A percentile compares a stretch with the other conserved stretches of the same genome.
Conservation (phyloP, 2,797 vertebrate genomes). For the Microtus obscurus region DNA sequence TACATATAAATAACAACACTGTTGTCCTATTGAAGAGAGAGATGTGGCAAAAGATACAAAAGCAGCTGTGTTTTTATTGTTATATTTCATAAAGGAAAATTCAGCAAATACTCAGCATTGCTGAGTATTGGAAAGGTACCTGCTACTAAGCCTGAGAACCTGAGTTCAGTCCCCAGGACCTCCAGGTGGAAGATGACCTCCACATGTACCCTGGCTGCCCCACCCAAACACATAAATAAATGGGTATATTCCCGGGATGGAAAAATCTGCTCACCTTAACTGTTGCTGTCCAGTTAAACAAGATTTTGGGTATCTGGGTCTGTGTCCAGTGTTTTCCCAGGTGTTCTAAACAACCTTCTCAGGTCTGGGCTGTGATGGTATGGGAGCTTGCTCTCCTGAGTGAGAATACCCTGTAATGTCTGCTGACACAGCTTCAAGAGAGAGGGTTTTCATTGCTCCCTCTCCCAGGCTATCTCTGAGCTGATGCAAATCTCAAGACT, state of each 20-base stretch:
- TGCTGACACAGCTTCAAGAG: neutral
- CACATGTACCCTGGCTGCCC: neutral
- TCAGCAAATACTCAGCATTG: neutral
- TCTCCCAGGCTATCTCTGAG: slow-evolving; percentile 27
- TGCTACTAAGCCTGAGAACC: neutral
- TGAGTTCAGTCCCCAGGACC: neutral
- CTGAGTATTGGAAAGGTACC: neutral
- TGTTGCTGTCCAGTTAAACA: neutral
- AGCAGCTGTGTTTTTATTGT: neutral
- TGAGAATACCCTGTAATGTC: neutral
- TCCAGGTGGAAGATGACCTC: neutral
- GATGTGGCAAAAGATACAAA: neutral
- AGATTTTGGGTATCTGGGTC: slow-evolving; percentile 40
- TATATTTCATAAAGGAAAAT: neutral
- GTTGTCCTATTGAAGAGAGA: neutral
- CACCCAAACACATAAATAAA: neutral
- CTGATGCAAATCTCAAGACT: slow-evolving; percentile 6
- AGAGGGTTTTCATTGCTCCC: slow-evolving; percentile 26
- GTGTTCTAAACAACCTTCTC: neutral
- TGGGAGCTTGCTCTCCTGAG: neutral
- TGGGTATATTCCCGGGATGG: neutral
- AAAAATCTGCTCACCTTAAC: neutral
- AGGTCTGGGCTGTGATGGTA: neutral
- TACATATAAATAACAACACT: neutral
- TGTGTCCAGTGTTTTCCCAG: neutral